Conservation (phyloP, 37 sponge, comb jelly and placozoan genomes). For the Haliclona indistincta region DNA sequence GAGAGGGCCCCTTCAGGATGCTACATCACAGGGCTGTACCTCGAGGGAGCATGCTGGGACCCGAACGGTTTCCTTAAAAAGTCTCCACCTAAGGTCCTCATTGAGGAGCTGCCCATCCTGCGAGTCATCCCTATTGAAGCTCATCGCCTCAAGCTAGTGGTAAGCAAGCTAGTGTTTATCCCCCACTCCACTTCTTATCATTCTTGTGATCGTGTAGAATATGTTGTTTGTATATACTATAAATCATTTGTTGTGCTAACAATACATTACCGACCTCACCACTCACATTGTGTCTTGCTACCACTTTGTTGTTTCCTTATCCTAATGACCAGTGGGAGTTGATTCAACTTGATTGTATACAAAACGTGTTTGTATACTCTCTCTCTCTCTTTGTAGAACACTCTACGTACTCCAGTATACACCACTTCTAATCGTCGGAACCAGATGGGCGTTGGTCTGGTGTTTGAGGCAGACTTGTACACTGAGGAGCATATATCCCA, state of each 20-base stretch:
- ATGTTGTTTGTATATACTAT: slow-evolving; percentile 5
- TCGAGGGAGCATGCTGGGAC: slow-evolving; percentile 97
- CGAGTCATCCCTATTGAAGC: slow-evolving; percentile 97
- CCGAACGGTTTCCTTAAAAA: slow-evolving; percentile 54
- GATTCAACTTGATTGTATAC: too few species aligned
- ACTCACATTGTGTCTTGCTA: too few species aligned
- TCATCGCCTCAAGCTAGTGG: slow-evolving; percentile 91
- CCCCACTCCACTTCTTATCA: too few species aligned
- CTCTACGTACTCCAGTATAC: slow-evolving; percentile 95
- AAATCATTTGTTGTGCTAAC: not conserved
- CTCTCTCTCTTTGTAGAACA: slow-evolving; percentile 87
- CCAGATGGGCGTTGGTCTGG: slow-evolving; percentile 98
- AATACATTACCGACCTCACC: not conserved
- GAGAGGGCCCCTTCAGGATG: slow-evolving; percentile 93
- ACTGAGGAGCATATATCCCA: slow-evolving; percentile 96
- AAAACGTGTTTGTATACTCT: too few species aligned
- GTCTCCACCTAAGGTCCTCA: slow-evolving; percentile 89
- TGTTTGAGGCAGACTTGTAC: slow-evolving; percentile 97
- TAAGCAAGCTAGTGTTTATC: slow-evolving; percentile 18
- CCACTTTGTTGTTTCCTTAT: too few species aligned
- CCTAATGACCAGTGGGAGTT: too few species aligned
- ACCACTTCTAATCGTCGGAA: slow-evolving; percentile 94
- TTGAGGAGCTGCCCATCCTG: slow-evolving; percentile 96
- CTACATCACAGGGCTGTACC: slow-evolving; percentile 91
- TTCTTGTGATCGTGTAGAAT: not conserved